Conservation (phyloP, 2,888 invertebrate species). For the Lasioglossum oenotherae region DNA sequence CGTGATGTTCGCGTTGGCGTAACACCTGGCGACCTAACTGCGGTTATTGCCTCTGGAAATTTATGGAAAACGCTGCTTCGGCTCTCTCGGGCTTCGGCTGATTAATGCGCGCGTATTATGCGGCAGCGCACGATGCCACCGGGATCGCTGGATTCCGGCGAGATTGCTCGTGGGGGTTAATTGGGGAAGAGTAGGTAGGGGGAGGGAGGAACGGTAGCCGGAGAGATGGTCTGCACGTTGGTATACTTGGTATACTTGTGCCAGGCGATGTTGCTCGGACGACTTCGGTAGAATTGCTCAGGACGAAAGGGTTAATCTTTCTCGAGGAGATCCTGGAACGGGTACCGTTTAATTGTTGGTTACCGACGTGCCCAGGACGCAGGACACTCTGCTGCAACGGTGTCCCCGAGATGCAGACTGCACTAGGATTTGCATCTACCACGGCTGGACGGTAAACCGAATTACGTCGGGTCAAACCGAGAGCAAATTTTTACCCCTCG, state of each 20-base stretch:
- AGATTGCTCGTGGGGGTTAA: slow-evolving; percentile 26
- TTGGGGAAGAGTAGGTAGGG: slow-evolving; percentile 5
- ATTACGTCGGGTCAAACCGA: neutral
- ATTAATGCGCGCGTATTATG: slow-evolving; percentile 54
- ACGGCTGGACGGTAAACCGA: neutral
- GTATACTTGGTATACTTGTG: neutral
- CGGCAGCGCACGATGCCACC: slow-evolving; percentile 20
- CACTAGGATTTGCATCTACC: neutral
- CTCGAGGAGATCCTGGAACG: neutral
- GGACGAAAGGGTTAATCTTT: neutral
- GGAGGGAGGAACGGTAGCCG: neutral
- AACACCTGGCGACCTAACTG: slow-evolving; percentile 64
- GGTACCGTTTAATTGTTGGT: slow-evolving; percentile 14
- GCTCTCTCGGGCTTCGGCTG: slow-evolving; percentile 16
- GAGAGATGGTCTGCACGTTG: neutral
- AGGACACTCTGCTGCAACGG: neutral
- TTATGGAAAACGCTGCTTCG: slow-evolving; percentile 48
- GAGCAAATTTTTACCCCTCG: neutral
- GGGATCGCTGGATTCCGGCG: slow-evolving; percentile 18
- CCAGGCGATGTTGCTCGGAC: neutral
- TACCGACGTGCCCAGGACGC: neutral
- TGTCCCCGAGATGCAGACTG: neutral
- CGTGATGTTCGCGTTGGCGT: slow-evolving; percentile 64
- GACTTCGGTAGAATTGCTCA: slow-evolving; percentile 13
- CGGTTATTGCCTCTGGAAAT: slow-evolving; percentile 51